Conservation (phyloP, 2,888 invertebrate genomes). For the Caenorhabditis plicata region DNA sequence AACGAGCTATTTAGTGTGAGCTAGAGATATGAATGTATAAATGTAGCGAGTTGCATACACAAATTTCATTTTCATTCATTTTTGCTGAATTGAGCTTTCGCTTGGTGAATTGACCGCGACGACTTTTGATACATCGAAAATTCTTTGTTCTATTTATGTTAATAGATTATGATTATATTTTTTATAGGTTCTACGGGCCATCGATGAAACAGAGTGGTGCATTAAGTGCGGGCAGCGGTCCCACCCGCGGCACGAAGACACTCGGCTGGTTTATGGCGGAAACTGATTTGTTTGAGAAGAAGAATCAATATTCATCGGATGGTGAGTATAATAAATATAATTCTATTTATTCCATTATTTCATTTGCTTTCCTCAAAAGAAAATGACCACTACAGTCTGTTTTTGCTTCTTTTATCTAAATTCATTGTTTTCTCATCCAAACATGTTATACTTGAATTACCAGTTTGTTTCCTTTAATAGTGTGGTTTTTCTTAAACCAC, state of each 20-base stretch:
- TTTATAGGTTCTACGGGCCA: constrained; percentile 8
- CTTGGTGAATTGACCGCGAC: no score
- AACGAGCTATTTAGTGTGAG: no score
- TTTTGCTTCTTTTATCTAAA: background rate
- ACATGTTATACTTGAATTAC: no score
- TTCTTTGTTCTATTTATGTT: background rate
- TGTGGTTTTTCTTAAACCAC: no score
- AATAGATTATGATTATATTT: background rate
- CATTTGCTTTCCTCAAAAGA: background rate
- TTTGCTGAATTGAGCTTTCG: background rate
- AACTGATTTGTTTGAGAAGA: constrained; percentile 30
- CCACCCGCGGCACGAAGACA: constrained; percentile 41
- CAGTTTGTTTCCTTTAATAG: no score
- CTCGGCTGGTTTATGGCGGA: constrained; percentile 50
- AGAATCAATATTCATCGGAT: constrained; percentile 22
- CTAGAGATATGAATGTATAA: no score
- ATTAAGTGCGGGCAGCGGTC: background rate
- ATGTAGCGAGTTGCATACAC: no score
- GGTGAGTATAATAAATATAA: constrained; percentile 7
- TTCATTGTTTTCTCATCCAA: background rate
- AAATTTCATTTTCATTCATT: background rate
- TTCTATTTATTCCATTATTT: no score
- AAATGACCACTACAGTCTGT: background rate
- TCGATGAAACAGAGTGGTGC: constrained; percentile 11
- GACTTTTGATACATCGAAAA: background rate